Evolutionary conservation across 1,140 invertebrate species (phyloP), one percentile per base, ranked within the genome.

Genomic region (Batillaria attramentaria): DNA sequence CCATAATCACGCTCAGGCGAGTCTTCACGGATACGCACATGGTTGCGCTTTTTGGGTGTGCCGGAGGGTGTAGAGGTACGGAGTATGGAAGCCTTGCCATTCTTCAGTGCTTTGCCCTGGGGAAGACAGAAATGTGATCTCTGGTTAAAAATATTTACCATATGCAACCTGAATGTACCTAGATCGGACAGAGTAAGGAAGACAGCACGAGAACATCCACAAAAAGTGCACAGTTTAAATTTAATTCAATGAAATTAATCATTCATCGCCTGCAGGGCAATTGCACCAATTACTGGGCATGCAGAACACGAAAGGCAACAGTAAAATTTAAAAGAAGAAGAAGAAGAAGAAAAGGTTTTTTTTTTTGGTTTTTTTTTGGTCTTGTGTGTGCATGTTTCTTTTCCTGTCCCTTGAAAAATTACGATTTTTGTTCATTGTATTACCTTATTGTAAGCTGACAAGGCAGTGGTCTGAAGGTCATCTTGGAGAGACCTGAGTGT

Each of bases 401-500:
- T n/a, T n/a, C n/a, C n/a, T n/a, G n/a, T n/a, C n/a, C n/a, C n/a
- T n/a, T n/a, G n/a, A n/a, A n/a, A n/a, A n/a, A n/a, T 73, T 69
- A 33, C 5, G 16, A 5, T 37, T 37, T 13, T 69, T 37, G 66
- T 35, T 42, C 43, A 3, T 5, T 74, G 50, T 57, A 3, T 72
- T n/a, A 66, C 54, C 62, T 77, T 75, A 68, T 73, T 78, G 39
- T 66, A 41, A 46, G 24, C 66, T 69, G 46, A 77, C 24, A 46
- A 24, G 13, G 39, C 69, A 24, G 68, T 72, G 24, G 78, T 50
- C 60, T 77, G 72, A 24, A 82, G 54, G 39, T 88, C 87, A 68
- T 83, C 77, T 54, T 88, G 87, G 33, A 88, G 68, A n/a, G 84
- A 83, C 72, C 83, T 84, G 81, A 88, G 84, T 18, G 87, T 88